phyloP scores from a whole-genome alignment of 2,113 vertebrate species.

The Protobothrops mucrosquamatus region DNA sequence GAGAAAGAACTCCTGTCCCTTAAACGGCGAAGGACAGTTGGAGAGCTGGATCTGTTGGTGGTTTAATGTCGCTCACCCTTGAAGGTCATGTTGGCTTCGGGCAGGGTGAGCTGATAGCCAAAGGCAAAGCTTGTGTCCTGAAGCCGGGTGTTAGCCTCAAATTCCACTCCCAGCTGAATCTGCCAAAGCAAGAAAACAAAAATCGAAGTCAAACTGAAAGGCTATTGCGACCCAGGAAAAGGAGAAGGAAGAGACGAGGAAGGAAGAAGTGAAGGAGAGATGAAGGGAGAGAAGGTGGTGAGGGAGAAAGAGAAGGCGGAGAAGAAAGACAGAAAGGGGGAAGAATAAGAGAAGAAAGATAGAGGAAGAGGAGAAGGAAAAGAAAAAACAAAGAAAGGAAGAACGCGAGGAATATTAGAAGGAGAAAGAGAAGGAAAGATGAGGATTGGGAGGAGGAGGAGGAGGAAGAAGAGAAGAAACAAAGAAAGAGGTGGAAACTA shows the following conservation, averaged over 20 bases:
- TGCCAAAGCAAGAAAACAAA: conserved; percentile 33
- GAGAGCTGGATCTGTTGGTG: neutral
- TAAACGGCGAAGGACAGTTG: fast-evolving
- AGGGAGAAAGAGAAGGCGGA: neutral
- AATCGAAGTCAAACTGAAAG: neutral
- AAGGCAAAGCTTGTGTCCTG: conserved; percentile 95
- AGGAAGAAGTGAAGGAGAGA: neutral
- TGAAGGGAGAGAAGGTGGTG: neutral
- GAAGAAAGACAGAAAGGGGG: neutral
- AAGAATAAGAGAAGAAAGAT: neutral
- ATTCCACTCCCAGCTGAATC: conserved; percentile 95
- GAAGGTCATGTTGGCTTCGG: conserved; percentile 90
- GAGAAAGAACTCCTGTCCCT: no score
- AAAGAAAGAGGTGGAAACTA: no score
- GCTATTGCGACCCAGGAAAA: neutral
- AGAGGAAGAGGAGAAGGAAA: no score
- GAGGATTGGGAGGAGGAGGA: no score
- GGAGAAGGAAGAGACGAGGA: neutral
- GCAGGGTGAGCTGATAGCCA: conserved; percentile 91
- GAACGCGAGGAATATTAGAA: no score
- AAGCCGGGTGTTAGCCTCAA: conserved; percentile 92
- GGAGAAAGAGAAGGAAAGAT: no score
- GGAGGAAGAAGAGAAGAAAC: no score
- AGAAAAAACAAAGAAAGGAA: neutral
- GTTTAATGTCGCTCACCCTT: conserved; percentile 79